Evolutionary conservation across 1,140 invertebrate species (phyloP).

Genomic region (Chymomyza costata): DNA sequence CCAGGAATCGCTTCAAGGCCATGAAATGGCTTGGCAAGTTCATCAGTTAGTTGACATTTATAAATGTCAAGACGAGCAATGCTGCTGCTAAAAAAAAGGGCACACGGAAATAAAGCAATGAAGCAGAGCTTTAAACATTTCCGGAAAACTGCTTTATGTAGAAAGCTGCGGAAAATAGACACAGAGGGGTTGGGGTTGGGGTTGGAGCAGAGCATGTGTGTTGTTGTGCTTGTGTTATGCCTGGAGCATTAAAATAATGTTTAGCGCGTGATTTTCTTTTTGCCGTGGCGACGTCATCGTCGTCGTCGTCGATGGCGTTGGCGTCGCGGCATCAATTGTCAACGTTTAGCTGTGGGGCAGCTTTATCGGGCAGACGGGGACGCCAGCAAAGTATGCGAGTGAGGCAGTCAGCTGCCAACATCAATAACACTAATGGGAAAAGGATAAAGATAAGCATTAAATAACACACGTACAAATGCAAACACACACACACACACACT

Average conservation of each 20-base stretch:
- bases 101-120: conserved; percentile 34
- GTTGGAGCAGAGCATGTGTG: too few species aligned
- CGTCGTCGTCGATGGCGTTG: too few species aligned
- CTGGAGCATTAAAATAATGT: conserved; percentile 65
- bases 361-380: conserved; percentile 44
- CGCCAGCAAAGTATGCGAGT: not conserved
- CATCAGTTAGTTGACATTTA: not conserved
- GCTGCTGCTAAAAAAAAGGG: conserved; percentile 6
- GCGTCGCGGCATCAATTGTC: conserved; percentile 62
- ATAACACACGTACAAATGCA: conserved; percentile 62
- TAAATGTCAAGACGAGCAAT: too few species aligned
- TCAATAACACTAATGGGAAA: conserved; percentile 74
- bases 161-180: conserved; percentile 9
- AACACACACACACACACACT: conserved; percentile 7
- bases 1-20: too few species aligned
- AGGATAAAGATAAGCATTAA: conserved; percentile 74
- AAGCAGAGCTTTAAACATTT: conserved; percentile 51
- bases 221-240: conserved; percentile 27
- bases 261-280: conserved; percentile 61
- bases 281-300: conserved; percentile 10
- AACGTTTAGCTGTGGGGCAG: conserved; percentile 52
- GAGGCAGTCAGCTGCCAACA: conserved; percentile 47
- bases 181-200: too few species aligned
- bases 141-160: conserved; percentile 30
- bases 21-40: too few species aligned